Evolutionary conservation across 1,140 invertebrate species (phyloP).

Genomic region (Anastatus disparis): DNA sequence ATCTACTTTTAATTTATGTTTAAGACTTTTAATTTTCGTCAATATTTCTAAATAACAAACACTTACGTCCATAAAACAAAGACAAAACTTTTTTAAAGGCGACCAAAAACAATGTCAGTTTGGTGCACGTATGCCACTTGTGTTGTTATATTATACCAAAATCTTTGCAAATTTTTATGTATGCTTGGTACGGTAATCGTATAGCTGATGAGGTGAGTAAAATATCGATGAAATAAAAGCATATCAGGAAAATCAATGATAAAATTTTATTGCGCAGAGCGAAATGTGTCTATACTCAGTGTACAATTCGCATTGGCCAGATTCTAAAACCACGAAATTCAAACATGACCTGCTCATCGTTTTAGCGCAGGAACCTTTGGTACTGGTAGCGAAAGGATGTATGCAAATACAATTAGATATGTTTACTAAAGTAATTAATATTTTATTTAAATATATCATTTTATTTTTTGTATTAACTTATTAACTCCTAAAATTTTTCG

Average conservation of each 20-base stretch:
- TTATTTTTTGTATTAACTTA: too few species aligned
- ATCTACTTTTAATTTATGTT: too few species aligned
- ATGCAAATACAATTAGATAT: conserved; percentile 45
- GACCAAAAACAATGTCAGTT: not conserved
- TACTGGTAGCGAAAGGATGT: conserved; percentile 42
- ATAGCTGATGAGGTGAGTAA: conserved; percentile 17
- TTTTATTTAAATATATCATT: not conserved
- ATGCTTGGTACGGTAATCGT: conserved; percentile 20
- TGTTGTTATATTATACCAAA: not conserved
- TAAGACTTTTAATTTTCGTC: too few species aligned
- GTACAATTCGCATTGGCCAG: conserved; percentile 37
- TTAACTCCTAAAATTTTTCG: too few species aligned
- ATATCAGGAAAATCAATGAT: too few species aligned
- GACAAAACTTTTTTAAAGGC: not conserved
- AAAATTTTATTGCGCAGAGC: not conserved
- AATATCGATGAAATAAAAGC: not conserved
- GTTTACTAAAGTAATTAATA: conserved; percentile 44
- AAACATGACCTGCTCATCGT: conserved; percentile 41
- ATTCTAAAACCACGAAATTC: conserved; percentile 15
- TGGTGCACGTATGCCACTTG: not conserved
- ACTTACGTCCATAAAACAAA: too few species aligned
- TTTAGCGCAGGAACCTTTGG: conserved; percentile 44
- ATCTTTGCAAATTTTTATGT: not conserved
- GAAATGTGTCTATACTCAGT: not conserved
- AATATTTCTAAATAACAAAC: too few species aligned